Evolutionary conservation across 2,888 invertebrate species (phyloP), one percentile per base, ranked within the genome.

Genomic region (Dysmachus trigonus): DNA sequence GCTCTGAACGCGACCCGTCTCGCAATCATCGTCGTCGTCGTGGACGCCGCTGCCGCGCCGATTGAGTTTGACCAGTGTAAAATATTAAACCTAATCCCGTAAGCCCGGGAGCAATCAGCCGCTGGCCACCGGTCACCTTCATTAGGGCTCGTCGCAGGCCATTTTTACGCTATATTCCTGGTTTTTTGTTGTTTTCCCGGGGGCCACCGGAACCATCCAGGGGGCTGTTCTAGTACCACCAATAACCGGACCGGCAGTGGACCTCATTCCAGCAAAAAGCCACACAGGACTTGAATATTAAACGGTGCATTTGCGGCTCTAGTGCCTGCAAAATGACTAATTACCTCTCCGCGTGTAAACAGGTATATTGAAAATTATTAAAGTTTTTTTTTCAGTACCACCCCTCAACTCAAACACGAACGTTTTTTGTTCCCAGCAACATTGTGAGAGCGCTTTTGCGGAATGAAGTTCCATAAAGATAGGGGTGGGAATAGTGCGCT

Each of bases 71-170:
- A 38, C 41, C 77, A 41, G 77, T 47, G 77, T 77, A 77, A 77
- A 77, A 77, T 77, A 77, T 77, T 77, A 77, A 77, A 77, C 77
- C 77, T 77, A 77, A 77, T 77, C 77, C 77, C 13, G 77, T 47
- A 77, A 77, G 76, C 77, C 77, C 77, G 41, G 47, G 38, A 47
- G 77, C 77, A 77, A 77, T 77, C 77, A 77, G 41, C 30, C 47
- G 62, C 47, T 47, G 31, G 30, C 35, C 77, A 77, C 77, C 47
- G 47, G 35, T 77, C 41, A 31, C 41, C 77, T 27, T 47, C 77
- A 33, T 73, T 73, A 62, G 62, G 62, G 62, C 62, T 62, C 62
- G 22, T 62, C 62, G 22, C 2, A 53, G 53, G 53, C 8, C n/a
- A 15, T 73, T 73, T 73, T 73, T 33, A 33, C 31, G 33, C 33